A percentile compares a stretch with the other conserved stretches of the same genome.
Evolutionary conservation across 2,888 invertebrate genomes (phyloP).

Genomic region (Ganaspis brasiliensis): DNA sequence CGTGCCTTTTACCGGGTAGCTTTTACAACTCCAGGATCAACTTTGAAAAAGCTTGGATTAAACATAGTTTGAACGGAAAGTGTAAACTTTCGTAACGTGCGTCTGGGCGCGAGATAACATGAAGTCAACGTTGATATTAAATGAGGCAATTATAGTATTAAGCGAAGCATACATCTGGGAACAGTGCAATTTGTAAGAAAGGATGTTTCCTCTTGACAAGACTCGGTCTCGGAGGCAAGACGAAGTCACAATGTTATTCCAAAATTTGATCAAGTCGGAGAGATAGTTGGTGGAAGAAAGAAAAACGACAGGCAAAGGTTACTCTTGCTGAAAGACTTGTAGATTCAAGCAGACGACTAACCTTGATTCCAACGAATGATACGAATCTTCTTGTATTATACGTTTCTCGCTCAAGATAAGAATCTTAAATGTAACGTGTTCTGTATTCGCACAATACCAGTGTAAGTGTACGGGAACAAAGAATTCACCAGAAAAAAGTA

Average conservation of each 20-base stretch:
- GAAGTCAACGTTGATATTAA: slow-evolving; percentile 34
- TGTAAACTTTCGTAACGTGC: slow-evolving; percentile 17
- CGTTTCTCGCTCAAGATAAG: slow-evolving; percentile 57
- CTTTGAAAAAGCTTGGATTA: slow-evolving; percentile 10
- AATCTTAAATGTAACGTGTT: slow-evolving; percentile 57
- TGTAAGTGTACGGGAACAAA: slow-evolving; percentile 33
- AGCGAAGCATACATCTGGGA: slow-evolving; percentile 42
- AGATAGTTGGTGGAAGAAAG: not conserved
- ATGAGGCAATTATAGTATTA: slow-evolving; percentile 39
- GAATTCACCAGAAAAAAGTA: slow-evolving; percentile 4
- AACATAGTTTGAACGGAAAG: slow-evolving; percentile 18
- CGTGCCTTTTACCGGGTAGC: not conserved
- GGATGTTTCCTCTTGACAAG: slow-evolving; percentile 34
- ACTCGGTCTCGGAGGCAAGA: not conserved
- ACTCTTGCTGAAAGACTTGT: slow-evolving; percentile 17
- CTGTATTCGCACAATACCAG: slow-evolving; percentile 53
- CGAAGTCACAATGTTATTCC: slow-evolving; percentile 40
- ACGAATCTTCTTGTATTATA: slow-evolving; percentile 57
- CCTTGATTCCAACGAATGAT: slow-evolving; percentile 59
- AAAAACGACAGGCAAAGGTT: slow-evolving; percentile 16
- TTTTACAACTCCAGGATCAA: not conserved
- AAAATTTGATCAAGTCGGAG: slow-evolving; percentile 23
- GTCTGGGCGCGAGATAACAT: slow-evolving; percentile 36
- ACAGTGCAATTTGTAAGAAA: slow-evolving; percentile 41
- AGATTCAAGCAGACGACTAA: slow-evolving; percentile 52